Base-by-base conservation (phyloP, 2,113 vertebrate genomes). In the Gambusia holbrooki region DNA sequence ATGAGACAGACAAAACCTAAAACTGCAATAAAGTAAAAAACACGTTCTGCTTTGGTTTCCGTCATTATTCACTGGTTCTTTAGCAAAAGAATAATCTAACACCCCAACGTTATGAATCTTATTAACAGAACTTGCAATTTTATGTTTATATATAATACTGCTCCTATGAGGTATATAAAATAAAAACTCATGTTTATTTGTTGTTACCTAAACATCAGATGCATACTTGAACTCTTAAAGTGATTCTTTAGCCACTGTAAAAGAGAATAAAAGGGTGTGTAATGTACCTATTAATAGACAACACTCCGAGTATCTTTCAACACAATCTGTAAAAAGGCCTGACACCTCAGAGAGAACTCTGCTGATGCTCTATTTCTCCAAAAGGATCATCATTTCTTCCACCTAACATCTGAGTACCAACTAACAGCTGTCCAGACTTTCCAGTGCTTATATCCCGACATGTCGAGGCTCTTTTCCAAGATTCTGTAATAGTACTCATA, bases 381-480 rank as follows among this genome's bases (percentile, higher is more conserved):
- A 61, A 71, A 6, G 40, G 63, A 75, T 74, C 32, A 77, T 61
- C 8, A 64, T n/a, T 68, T 58, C 27, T 37, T 4, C 70, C 45
- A 65, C 37, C 27, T 30, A 51, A 63, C 66, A 29, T 48, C 9
- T 0, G 33, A 71, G 65, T 67, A 70, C 66, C 73, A 64, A 28
- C 45, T 28, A 73, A 62, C 62, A 65, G 66, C 66, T 74, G 61
- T 79, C 58, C 30, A 73, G 28, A 42, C 33, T 79, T 71, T 71
- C 27, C 51, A 27, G 54, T 40, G 27, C 17, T 84, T 62, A 75
- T 67, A 28, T 75, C 28, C 66, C 10, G 12, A 35, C 73, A 77
- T 83, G 79, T 81, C 73, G 71, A 40, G 29, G 19, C 51, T 78
- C 25, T 22, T 69, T 69, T 66, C 9, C n/a, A 28, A 68, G 32